Percentiles rank a stretch among this genome's conserved stretches.
These are phyloP conservation scores for Allobates femoralis DNA, from an alignment of 2,797 vertebrate genomes.

Conservation along the genomic window DNA sequence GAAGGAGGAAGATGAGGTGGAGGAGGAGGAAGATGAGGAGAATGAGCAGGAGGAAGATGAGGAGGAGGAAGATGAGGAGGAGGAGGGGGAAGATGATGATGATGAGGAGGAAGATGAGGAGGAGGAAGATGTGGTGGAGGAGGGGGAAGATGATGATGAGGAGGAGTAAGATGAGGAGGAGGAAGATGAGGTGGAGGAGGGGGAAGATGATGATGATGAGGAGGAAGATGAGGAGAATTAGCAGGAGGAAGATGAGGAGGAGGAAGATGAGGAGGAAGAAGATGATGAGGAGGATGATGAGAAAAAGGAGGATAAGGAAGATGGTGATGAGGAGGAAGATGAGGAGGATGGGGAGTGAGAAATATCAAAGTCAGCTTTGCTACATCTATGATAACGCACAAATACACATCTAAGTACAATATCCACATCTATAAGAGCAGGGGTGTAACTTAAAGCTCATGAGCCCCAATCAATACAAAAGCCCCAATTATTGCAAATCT, in stretches of 20 bases:
- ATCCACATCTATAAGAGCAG: background rate
- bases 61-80: background rate
- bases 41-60: no score
- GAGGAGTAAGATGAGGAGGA: background rate
- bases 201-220: background rate
- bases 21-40: background rate
- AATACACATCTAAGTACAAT: background rate
- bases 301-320: background rate
- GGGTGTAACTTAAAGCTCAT: no score
- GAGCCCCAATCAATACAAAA: no score
- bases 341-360: background rate
- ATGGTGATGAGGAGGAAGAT: no score
- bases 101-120: background rate
- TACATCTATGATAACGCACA: background rate
- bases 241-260: background rate
- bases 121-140: no score
- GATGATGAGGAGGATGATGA: background rate
- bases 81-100: background rate
- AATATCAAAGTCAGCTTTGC: background rate
- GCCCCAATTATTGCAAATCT: no score
- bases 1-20: background rate
- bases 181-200: background rate
- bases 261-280: background rate
- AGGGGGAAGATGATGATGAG: background rate
- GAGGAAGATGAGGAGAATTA: background rate